Base-by-base conservation (phyloP, 2,888 invertebrate species). In the Macaria notata region DNA sequence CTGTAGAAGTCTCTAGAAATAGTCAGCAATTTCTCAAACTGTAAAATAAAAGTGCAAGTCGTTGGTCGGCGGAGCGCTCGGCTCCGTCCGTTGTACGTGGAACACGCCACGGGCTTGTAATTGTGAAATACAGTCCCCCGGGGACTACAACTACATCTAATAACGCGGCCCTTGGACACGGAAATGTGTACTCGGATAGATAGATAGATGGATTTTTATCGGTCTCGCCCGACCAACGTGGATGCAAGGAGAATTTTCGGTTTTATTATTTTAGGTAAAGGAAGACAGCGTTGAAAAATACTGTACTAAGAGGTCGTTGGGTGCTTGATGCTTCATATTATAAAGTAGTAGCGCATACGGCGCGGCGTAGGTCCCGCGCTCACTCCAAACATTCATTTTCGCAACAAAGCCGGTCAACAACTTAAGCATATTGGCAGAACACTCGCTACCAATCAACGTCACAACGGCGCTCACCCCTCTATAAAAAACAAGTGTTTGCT, bases 361-460 rank as follows among this genome's bases (percentile, higher is more conserved):
- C 2, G 19, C 19, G 19, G 19, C 19, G 19, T 19, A 49, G 49
- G 46, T 8, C 62, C 52, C 64, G 59, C 70, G 65, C 69, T 61
- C 72, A 78, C 80, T 81, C 68, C 76, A 86, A 84, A 86, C 79
- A 84, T 83, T 84, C 81, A 88, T 89, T 88, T 86, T 72, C 75
- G 71, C 75, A 78, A 88, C 88, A 89, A 89, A 79, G 81, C 79
- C 83, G 81, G 81, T 78, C 85, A 82, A 85, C 83, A 78, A 78
- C 81, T 73, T 78, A 73, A 83, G 86, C 87, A 88, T 88, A 88
- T 89, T 88, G 89, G 83, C 81, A 83, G 83, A 86, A 85, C 89
- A 88, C 88, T 88, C 82, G 75, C 82, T 78, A 77, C 86, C 86
- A 86, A 86, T 88, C 87, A 83, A 83, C 84, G 83, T 86, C 83